Percentiles rank a stretch among this genome's conserved stretches.
Conservation (phyloP, 2,888 invertebrate species). For the Chloroclysta siterata region DNA sequence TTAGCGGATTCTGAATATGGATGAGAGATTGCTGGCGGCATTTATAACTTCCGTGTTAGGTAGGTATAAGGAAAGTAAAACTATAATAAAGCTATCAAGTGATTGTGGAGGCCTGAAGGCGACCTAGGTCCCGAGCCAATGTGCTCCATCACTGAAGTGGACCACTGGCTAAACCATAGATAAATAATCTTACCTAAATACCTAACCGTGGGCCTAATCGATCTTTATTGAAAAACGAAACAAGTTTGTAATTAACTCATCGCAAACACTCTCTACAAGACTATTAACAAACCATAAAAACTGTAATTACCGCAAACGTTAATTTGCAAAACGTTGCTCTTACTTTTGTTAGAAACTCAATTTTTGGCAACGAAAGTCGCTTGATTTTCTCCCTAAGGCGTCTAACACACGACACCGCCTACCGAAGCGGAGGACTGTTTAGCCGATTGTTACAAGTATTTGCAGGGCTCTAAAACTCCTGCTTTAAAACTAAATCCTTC, state of each 20-base stretch:
- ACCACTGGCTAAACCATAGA: not conserved
- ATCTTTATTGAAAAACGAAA: not conserved
- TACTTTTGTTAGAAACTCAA: constrained; percentile 40
- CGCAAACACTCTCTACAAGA: constrained; percentile 8
- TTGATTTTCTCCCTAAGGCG: constrained; percentile 18
- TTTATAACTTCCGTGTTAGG: too few relatives aligned
- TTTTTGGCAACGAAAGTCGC: constrained; percentile 37
- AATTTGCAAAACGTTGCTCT: constrained; percentile 25
- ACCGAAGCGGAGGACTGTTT: not conserved
- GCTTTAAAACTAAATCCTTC: not conserved
- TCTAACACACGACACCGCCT: not conserved
- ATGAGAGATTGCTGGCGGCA: too few relatives aligned
- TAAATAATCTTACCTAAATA: not conserved
- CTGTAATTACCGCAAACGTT: constrained; percentile 20
- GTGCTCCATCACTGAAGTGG: not conserved
- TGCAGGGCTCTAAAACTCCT: not conserved
- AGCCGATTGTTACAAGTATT: not conserved
- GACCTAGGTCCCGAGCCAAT: too few relatives aligned
- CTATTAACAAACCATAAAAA: constrained; percentile 13
- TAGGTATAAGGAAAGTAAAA: too few relatives aligned
- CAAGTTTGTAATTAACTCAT: constrained; percentile 8
- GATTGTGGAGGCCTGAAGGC: not conserved
- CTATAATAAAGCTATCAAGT: too few relatives aligned
- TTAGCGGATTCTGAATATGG: too few relatives aligned
- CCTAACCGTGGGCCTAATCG: not conserved